Base-by-base conservation (phyloP, 2,797 vertebrate species). In the Hyperoplus immaculatus region DNA sequence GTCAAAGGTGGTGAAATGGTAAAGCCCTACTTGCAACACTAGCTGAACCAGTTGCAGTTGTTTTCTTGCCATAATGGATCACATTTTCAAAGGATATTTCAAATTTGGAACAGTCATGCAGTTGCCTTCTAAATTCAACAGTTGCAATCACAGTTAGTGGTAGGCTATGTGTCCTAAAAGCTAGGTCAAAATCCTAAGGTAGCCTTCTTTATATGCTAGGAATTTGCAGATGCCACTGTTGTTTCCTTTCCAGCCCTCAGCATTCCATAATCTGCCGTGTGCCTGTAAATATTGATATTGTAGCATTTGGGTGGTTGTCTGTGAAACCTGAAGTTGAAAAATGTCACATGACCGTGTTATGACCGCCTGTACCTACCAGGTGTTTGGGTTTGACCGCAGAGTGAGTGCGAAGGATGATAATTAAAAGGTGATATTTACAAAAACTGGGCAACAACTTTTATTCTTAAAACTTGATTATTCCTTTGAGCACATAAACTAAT, bases 11-110 rank as follows among this genome's bases (percentile, higher is more conserved):
- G 42, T 38, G 21, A 62, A 47, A 59, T 4, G 29, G 5, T 36
- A 11, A 50, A 54, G 56, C 45, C n/a, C n/a, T 13, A 38, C 16
- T 16, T 68, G 49, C 55, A 69, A 53, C 54, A 63, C 54, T 3
- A 46, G 15, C 43, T 39, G 29, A 57, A 66, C 67, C 10, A 60
- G 29, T 16, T 57, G 11, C 69, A 47, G 29, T 54, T 70, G 18
- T 29, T 14, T 38, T 29, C 29, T 29, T 29, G 29, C 29, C 8
- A 21, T 38, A 14, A 63, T 38, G 53, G 36, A 2, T 54, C 42
- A 6, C 42, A 3, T 50, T 45, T 29, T 45, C 13, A 64, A 42
- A 41, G 13, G n/a, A 10, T 50, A 10, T 29, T 29, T 0, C 1
- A 42, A 36, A 51, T 53, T 47, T 3, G 0, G 15, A 18, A 4